Percentiles rank a stretch among this genome's conserved stretches.
Evolutionary conservation across 2,888 invertebrate genomes (phyloP).

Genomic region (Cantharis lateralis): DNA sequence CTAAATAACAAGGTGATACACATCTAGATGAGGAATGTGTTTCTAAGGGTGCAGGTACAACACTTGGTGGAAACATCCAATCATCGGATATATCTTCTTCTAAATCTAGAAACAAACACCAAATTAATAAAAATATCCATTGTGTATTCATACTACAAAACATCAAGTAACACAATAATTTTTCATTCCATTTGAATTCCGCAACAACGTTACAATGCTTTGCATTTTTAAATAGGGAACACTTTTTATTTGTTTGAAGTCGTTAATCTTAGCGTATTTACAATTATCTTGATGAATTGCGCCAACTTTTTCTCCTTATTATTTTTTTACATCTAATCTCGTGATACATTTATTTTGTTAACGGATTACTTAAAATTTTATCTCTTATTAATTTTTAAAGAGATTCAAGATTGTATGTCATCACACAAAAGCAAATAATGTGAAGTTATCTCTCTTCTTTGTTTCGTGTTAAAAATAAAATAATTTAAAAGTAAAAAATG

Average conservation of each 20-base stretch:
- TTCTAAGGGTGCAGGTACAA: slow-evolving; percentile 50
- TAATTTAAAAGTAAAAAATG: not conserved
- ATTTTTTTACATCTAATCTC: not conserved
- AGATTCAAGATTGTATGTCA: not conserved
- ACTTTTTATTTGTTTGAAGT: not conserved
- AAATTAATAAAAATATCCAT: not conserved
- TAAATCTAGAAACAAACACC: not conserved
- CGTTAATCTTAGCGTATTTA: not conserved
- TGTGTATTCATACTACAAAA: not conserved
- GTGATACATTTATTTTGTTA: not conserved
- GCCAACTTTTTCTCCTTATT: not conserved
- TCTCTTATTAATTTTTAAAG: not conserved
- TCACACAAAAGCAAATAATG: not conserved
- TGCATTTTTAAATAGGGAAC: not conserved
- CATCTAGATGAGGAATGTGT: slow-evolving; percentile 42
- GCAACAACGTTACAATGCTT: not conserved
- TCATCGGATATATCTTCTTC: slow-evolving; percentile 45
- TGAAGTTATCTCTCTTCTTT: not conserved
- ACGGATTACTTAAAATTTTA: not conserved
- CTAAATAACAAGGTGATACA: slow-evolving; percentile 9
- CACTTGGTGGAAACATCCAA: slow-evolving; percentile 49
- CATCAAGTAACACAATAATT: not conserved
- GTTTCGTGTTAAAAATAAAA: not conserved
- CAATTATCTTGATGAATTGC: not conserved
- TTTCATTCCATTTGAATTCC: not conserved